Evolutionary conservation across 2,888 invertebrate genomes (phyloP), one percentile per base, ranked within the genome.

Genomic region (Drepana falcataria): DNA sequence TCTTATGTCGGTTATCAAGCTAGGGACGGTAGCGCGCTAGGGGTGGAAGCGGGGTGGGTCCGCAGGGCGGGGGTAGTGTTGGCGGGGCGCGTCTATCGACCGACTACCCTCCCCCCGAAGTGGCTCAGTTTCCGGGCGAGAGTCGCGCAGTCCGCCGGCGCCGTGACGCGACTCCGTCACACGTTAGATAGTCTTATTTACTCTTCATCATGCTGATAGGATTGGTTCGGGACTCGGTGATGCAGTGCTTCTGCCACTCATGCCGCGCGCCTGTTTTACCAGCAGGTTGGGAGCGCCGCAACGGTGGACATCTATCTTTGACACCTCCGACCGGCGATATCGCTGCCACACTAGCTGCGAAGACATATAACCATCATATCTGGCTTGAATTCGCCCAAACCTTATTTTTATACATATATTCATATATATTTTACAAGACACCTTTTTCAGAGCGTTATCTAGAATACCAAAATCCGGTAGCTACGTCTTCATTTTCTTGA

Each of bases 181-280:
- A 79, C 85, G 78, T 83, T 87, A 89, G 88, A 87, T 86, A 90
- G 90, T 83, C 79, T 21, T 81, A 88, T 83, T 85, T 73, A 70
- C 76, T 85, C 81, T 77, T 81, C 87, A 88, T 75, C 85, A 97
- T 97, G 97, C 92, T 97, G 93, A 96, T 97, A 93, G 95, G 95
- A 87, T 94, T 97, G 80, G 96, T 97, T 85, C 95, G 96, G 90
- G 96, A 97, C 90, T 97, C 96, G 85, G 96, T 97, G 87, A 94
- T 96, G 94, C 96, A 96, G 94, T 97, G 97, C 93, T 96, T 97
- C 93, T 97, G 97, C 93, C 96, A 96, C 92, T 95, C 96, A 89
- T 97, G 96, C 94, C 95, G 96, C 85, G 96, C 96, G 76, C 96
- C 96, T 69, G 92, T 93, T 73, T 85, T 96, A 80, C 94, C 95